These are phyloP conservation scores for Drosophila nr. fundita DNA, from an alignment of 2,888 invertebrate genomes.

Conservation along the genomic window DNA sequence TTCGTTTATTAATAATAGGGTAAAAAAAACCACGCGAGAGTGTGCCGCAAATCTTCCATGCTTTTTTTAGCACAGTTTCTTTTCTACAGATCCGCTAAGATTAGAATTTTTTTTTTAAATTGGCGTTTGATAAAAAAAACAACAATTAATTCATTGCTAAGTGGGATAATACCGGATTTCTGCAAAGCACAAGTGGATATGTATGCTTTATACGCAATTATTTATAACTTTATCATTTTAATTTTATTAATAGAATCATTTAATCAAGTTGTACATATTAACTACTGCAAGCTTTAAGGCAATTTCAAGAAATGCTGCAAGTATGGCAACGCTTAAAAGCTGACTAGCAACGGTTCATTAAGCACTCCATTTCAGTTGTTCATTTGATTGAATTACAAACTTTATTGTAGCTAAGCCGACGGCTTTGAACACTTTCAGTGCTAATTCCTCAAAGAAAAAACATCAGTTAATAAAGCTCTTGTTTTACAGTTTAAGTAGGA, in stretches of 20 bases:
- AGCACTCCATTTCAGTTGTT: neutral
- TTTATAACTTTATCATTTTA: slow-evolving; percentile 24
- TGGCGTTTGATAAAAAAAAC: slow-evolving; percentile 7
- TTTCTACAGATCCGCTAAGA: slow-evolving; percentile 45
- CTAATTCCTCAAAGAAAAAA: neutral
- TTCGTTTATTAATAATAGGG: slow-evolving; percentile 43
- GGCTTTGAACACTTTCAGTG: neutral
- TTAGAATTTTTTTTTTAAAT: neutral
- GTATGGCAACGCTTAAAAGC: slow-evolving; percentile 9
- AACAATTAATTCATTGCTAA: slow-evolving; percentile 16
- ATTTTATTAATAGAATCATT: slow-evolving; percentile 19
- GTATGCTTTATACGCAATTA: neutral
- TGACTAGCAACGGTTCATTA: slow-evolving; percentile 6
- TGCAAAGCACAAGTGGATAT: slow-evolving; percentile 21
- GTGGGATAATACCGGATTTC: slow-evolving; percentile 57
- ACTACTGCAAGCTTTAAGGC: neutral
- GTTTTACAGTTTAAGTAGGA: neutral
- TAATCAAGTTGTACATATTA: slow-evolving; percentile 13
- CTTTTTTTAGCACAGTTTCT: slow-evolving; percentile 64
- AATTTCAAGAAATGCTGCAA: neutral
- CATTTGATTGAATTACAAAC: neutral
- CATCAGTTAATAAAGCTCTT: neutral
- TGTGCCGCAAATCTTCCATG: slow-evolving; percentile 28
- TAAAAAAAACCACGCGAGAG: slow-evolving; percentile 17
- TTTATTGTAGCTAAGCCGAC: neutral